Base-by-base conservation (phyloP, 2,888 invertebrate genomes). In the Andrena camellia region DNA sequence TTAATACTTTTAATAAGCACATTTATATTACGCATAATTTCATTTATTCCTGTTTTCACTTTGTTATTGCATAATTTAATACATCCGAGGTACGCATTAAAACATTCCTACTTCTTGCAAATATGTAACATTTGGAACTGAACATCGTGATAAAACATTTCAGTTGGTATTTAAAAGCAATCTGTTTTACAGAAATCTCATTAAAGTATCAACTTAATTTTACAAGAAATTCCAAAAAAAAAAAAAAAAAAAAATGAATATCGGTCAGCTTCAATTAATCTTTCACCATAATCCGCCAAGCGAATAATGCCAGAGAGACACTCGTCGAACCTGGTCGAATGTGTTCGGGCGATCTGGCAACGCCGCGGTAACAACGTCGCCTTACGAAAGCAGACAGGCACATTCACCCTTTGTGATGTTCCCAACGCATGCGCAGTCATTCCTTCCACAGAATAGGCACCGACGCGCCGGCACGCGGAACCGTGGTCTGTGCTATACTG, bases 331-430 rank as follows among this genome's bases (percentile, higher is more conserved):
- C 72, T 64, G 42, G 35, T 72, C 80, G 59, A 74, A 77, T 60
- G 78, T 73, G 64, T 81, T 63, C 33, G 50, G 35, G 4, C 35
- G 68, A 71, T 71, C 62, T 35, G 82, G 82, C 86, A 87, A 87
- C 87, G 68, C 83, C 69, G 83, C 79, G 63, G 54, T 26, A 64
- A 85, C 87, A 88, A 86, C 82, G 78, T 71, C 77, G 89, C 86
- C 71, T 86, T 89, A 86, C 88, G 86, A 83, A 86, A 86, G 87
- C 84, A 86, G 86, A 81, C 88, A 90, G 89, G 87, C 89, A 80
- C 90, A 89, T 90, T 90, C 88, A 90, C 90, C 90, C 89, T 89
- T 86, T 81, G 74, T 72, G 81, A 78, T 83, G 81, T 76, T 60
- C 71, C 54, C 23, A 29, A 84, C 89, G 88, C 90, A 83, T 89